Conservation (phyloP, 2,797 vertebrate genomes). For the Hippocampus kuda region DNA sequence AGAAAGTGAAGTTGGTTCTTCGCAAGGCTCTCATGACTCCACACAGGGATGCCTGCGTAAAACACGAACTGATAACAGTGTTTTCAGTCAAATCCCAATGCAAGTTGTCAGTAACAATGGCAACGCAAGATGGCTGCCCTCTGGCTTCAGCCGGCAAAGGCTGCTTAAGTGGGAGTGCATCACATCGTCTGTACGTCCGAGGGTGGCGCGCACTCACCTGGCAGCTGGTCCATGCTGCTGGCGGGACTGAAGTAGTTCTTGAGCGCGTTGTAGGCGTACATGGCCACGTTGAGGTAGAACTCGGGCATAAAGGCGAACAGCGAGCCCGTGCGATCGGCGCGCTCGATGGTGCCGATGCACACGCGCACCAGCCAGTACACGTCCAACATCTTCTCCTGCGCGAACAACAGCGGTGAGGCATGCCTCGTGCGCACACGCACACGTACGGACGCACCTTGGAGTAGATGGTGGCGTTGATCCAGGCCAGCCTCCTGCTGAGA, state of each 20-base stretch:
- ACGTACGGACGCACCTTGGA: constrained; percentile 74
- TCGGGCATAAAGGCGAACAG: constrained; percentile 90
- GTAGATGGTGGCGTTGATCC: constrained; percentile 97
- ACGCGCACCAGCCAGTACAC: constrained; percentile 91
- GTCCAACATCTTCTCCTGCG: constrained; percentile 96
- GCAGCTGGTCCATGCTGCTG: constrained; percentile 90
- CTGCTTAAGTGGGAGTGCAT: too few species aligned
- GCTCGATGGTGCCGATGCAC: constrained; percentile 86
- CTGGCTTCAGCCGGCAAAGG: too few species aligned
- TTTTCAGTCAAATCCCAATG: too few species aligned
- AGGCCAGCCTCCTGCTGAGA: constrained; percentile 87
- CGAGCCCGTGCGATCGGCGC: constrained; percentile 77
- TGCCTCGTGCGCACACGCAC: too few species aligned
- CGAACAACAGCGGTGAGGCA: too few species aligned
- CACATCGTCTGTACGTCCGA: too few species aligned
- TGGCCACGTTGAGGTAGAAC: constrained; percentile 96
- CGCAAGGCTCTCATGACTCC: too few species aligned
- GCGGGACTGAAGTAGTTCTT: constrained; percentile 97
- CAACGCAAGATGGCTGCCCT: too few species aligned
- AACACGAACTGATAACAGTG: too few species aligned
- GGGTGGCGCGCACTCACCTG: constrained; percentile 62
- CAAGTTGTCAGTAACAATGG: too few species aligned
- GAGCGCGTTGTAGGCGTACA: constrained; percentile 96
- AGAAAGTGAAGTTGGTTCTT: too few species aligned
- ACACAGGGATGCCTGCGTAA: too few species aligned